These are phyloP conservation scores for Pogonocichla stellata DNA, from an alignment of 2,113 vertebrate species.

Conservation along the genomic window DNA sequence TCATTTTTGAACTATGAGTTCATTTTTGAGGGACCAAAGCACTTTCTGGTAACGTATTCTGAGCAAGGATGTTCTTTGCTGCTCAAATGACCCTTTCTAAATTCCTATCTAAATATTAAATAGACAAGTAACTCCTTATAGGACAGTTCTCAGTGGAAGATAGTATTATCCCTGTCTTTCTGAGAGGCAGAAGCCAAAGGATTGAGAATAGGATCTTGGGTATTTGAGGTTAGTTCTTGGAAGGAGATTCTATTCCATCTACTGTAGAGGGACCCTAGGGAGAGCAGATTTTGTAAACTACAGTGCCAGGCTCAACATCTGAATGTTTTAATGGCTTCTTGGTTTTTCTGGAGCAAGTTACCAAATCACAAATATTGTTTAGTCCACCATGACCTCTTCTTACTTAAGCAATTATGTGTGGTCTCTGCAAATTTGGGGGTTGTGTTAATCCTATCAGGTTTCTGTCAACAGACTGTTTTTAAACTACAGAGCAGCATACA, in stretches of 20 bases:
- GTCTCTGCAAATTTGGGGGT: background rate
- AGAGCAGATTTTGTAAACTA: background rate
- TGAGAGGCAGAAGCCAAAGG: background rate
- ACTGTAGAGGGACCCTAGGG: background rate
- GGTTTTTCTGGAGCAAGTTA: background rate
- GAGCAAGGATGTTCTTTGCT: background rate
- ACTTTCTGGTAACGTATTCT: background rate
- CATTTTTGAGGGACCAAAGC: background rate
- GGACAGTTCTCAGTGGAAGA: background rate
- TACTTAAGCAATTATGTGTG: background rate
- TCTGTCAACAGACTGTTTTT: slow-evolving; percentile 1
- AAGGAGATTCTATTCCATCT: background rate
- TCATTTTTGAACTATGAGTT: background rate
- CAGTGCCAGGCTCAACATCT: background rate
- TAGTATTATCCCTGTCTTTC: background rate
- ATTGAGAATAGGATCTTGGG: background rate
- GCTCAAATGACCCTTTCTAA: background rate
- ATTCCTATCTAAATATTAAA: background rate
- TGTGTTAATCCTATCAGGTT: background rate
- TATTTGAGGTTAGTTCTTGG: background rate
- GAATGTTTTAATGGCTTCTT: background rate
- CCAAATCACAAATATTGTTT: background rate
- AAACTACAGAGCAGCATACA: background rate
- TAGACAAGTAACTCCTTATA: background rate
- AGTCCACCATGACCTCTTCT: background rate